Conservation (phyloP, 2,797 vertebrate genomes). For the Todus mexicanus region DNA sequence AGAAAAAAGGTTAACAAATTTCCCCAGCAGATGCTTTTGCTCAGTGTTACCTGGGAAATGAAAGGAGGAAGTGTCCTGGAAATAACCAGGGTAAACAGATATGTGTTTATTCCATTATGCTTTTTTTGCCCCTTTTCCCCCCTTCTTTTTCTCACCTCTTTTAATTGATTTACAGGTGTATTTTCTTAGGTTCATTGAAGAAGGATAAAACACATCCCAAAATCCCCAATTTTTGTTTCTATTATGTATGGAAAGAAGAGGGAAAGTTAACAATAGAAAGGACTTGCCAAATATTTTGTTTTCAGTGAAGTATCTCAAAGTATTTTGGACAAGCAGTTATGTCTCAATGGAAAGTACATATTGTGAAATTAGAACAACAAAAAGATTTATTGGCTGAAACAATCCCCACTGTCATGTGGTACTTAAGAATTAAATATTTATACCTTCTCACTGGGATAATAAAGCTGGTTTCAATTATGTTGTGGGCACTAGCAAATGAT, state of each 20-base stretch:
- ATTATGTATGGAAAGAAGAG: neutral
- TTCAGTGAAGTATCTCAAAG: neutral
- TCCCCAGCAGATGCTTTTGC: neutral
- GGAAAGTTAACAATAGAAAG: neutral
- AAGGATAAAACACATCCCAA: neutral
- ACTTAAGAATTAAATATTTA: constrained; percentile 74
- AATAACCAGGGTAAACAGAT: neutral
- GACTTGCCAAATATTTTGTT: neutral
- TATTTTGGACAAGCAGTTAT: neutral
- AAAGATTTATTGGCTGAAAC: constrained; percentile 47
- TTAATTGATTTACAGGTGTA: neutral
- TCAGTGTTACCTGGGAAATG: neutral
- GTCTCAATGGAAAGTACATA: neutral
- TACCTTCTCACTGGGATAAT: constrained; percentile 62
- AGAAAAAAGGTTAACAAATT: neutral
- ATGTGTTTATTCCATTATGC: neutral
- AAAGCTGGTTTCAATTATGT: constrained; percentile 70
- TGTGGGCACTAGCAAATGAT: constrained; percentile 58
- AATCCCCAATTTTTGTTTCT: neutral
- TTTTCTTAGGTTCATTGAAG: neutral
- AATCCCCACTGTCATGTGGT: constrained; percentile 47
- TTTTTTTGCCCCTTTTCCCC: neutral
- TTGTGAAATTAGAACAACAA: neutral
- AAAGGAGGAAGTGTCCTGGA: neutral
- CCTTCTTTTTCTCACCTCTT: neutral